Conservation (phyloP, 2,888 invertebrate genomes). For the Antitype chi region DNA sequence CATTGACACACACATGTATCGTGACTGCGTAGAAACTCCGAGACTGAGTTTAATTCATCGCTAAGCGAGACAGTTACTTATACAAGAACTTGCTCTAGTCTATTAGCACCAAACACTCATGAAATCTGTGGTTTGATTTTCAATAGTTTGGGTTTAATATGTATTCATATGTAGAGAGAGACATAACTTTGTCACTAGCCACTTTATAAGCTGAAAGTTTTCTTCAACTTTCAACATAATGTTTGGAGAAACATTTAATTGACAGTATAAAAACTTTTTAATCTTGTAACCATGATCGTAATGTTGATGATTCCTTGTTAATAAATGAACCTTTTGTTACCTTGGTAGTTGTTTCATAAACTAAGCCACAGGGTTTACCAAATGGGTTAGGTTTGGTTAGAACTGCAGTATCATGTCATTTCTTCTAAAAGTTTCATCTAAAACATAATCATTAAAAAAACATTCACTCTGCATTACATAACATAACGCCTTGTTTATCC, state of each 20-base stretch:
- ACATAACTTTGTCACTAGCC: background rate
- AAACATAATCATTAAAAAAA: background rate
- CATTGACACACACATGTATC: slow-evolving; percentile 21
- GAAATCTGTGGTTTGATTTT: slow-evolving; percentile 11
- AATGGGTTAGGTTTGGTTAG: too few relatives aligned
- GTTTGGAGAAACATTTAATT: background rate
- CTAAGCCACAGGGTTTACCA: background rate
- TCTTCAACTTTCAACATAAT: too few relatives aligned
- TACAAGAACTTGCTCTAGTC: slow-evolving; percentile 23
- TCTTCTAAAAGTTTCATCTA: too few relatives aligned
- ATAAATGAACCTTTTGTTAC: background rate
- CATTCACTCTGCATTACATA: too few relatives aligned
- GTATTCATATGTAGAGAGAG: background rate
- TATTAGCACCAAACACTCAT: slow-evolving; percentile 23
- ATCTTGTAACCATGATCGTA: background rate
- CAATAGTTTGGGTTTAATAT: background rate
- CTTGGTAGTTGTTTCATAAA: background rate
- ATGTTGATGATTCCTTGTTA: too few relatives aligned
- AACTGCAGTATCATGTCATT: background rate
- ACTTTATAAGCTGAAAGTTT: background rate
- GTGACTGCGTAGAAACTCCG: slow-evolving; percentile 24
- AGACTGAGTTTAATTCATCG: slow-evolving; percentile 34
- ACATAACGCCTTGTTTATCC: too few relatives aligned
- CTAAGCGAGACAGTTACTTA: slow-evolving; percentile 34
- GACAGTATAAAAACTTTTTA: background rate